A percentile compares a stretch with the other conserved stretches of the same genome.
These are phyloP conservation scores for Zaprionus africanus DNA, from an alignment of 1,140 invertebrate genomes.

Conservation along the genomic window DNA sequence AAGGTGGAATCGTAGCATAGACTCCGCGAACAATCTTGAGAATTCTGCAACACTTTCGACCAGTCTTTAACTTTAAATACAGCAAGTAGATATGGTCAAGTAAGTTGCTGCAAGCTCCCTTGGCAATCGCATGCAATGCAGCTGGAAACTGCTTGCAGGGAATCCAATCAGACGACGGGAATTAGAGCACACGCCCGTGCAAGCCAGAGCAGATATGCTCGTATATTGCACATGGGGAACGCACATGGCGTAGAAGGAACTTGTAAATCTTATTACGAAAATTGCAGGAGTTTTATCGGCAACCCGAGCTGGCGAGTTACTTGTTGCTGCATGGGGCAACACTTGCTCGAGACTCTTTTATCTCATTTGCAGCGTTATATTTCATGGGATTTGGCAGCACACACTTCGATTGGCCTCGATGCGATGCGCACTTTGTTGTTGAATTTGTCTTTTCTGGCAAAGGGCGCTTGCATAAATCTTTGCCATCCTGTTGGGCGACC, in stretches of 20 bases:
- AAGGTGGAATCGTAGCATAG: not conserved
- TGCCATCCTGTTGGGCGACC: constrained; percentile 10
- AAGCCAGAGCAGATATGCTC: not conserved
- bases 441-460: constrained; percentile 21
- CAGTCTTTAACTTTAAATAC: too few species aligned
- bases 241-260: not conserved
- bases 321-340: constrained; percentile 9
- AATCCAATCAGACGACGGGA: not conserved
- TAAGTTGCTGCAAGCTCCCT: not conserved
- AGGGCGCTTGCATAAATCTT: constrained; percentile 36
- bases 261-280: constrained; percentile 4
- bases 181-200: not conserved
- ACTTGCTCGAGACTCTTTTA: constrained; percentile 2
- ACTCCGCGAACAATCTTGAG: not conserved
- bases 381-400: constrained; percentile 1
- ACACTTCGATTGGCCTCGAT: constrained; percentile 4
- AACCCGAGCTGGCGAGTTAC: not conserved
- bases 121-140: not conserved
- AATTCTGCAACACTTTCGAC: too few species aligned
- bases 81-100: not conserved
- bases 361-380: constrained; percentile 4
- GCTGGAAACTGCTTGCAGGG: not conserved
- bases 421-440: constrained; percentile 4
- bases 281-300: not conserved
- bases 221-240: not conserved